Evolutionary conservation across 2,888 invertebrate genomes (phyloP).

Genomic region (Sepiola atlantica): DNA sequence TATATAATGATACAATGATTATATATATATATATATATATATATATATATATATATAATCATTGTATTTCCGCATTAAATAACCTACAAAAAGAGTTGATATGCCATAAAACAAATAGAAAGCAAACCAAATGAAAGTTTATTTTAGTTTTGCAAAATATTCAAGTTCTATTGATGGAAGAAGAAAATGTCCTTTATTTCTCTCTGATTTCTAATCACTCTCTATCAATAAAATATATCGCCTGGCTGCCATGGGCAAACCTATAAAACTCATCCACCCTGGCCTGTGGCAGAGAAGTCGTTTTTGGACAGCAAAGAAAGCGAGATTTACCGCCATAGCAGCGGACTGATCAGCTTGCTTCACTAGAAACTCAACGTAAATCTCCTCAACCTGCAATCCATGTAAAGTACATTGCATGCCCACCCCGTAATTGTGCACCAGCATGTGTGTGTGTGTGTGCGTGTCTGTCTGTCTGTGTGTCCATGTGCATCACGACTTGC

Average conservation of each 20-base stretch:
- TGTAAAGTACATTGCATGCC: background rate
- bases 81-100: too few species aligned
- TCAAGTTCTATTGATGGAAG: background rate
- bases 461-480: background rate
- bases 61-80: background rate
- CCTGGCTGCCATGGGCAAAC: background rate
- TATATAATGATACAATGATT: background rate
- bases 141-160: background rate
- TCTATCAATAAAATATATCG: background rate
- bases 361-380: background rate
- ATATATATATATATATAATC: background rate
- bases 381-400: background rate
- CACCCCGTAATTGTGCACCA: background rate
- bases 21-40: slow-evolving; percentile 12
- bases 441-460: too few species aligned
- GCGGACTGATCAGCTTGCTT: background rate
- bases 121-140: too few species aligned
- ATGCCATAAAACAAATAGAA: too few species aligned
- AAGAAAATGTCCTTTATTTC: background rate
- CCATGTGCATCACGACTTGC: background rate
- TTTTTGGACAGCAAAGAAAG: background rate
- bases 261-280: background rate
- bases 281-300: background rate
- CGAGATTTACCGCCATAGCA: background rate
- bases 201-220: background rate